Base-by-base conservation (phyloP, 1,140 invertebrate genomes). In the Amyelois transitella region DNA sequence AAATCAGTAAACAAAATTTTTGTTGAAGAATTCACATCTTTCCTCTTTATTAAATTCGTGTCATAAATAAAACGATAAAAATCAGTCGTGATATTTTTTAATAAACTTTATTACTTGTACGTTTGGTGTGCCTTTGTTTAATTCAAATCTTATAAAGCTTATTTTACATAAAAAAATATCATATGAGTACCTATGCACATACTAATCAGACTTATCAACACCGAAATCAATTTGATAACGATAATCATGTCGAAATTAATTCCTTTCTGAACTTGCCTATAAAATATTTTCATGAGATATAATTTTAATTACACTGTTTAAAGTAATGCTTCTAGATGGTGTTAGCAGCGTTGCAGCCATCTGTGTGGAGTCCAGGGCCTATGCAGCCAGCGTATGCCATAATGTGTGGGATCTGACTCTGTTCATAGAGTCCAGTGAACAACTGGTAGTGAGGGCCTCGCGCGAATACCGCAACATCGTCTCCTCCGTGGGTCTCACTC, bases 401-500 rank as follows among this genome's bases (percentile, higher is more conserved):
- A 18, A 45, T 2, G 43, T 45, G 43, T 18, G 43, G 43, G 43
- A 45, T 45, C 18, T 19, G 43, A 12, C 43, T 45, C 43, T 45
- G 43, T 18, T 45, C 43, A 18, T 45, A 45, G 3, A 45, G 43
- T 5, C 43, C 43, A 17, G 18, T 17, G 43, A 45, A 45, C 43
- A 45, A 8, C n/a, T 7, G 18, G 43, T 17, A 19, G 43, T 45
- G 43, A 4, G 43, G 43, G 5, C 43, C 43, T 17, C 43, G 43
- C 43, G 43, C 43, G 43, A 45, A 45, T 18, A 45, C 43, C 43
- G 43, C 43, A 17, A 45, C 43, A 18, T 45, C 43, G 43, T 45
- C 43, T 5, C 43, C 43, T 17, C 43, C 43, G 43, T 45, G 43
- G 6, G 43, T 45, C 43, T 45, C 43, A 8, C 19, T 18, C 4